A percentile compares a stretch with the other conserved stretches of the same genome.
Evolutionary conservation across 2,888 invertebrate genomes (phyloP).

Genomic region (Callosobruchus maculatus): DNA sequence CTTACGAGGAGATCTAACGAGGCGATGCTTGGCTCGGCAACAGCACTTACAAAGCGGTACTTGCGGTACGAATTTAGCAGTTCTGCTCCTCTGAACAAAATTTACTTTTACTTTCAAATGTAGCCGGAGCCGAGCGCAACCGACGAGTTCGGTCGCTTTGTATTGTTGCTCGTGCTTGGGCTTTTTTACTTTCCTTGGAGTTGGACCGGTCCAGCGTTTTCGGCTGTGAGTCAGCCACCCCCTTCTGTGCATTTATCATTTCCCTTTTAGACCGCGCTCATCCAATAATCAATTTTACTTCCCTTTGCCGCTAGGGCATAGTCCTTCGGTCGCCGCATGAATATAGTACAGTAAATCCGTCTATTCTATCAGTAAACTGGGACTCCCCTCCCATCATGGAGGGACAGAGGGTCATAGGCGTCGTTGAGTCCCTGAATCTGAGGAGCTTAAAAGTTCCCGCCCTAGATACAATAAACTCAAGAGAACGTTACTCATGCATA

Average conservation of each 20-base stretch:
- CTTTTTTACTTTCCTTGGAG: constrained; percentile 9
- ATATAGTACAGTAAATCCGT: too few relatives aligned
- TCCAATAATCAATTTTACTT: neutral
- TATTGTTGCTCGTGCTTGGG: constrained; percentile 5
- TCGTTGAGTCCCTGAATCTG: too few relatives aligned
- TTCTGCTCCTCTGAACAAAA: constrained; percentile 7
- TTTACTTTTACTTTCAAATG: constrained; percentile 47
- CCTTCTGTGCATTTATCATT: neutral
- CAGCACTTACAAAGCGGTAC: neutral
- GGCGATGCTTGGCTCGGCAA: neutral
- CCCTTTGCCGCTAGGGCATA: neutral
- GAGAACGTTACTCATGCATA: too few relatives aligned
- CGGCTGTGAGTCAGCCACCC: neutral
- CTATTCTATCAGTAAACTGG: too few relatives aligned
- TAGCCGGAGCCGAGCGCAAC: constrained; percentile 9
- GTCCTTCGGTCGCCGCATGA: neutral
- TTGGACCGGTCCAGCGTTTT: neutral
- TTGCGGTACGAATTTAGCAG: neutral
- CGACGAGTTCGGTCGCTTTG: constrained; percentile 5
- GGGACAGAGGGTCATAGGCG: too few relatives aligned
- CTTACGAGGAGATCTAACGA: neutral
- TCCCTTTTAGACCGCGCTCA: neutral
- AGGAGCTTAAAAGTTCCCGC: too few relatives aligned
- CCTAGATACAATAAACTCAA: too few relatives aligned
- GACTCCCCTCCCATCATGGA: too few relatives aligned